Base-by-base conservation (phyloP, 2,797 vertebrate species). In the Salmo trutta region DNA sequence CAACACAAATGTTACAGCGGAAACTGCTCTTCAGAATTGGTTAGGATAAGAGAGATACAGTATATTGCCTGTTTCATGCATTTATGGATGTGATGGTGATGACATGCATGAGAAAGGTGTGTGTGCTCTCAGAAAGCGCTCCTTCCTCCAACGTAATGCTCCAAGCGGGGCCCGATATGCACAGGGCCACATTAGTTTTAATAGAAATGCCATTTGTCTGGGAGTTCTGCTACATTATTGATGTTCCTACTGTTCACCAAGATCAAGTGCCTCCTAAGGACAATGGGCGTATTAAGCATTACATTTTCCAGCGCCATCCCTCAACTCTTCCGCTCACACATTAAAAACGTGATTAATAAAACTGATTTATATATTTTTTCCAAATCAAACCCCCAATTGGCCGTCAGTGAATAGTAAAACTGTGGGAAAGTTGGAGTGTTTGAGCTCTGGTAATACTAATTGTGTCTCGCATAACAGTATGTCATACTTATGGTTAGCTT, bases 311-410 rank as follows among this genome's bases (percentile, higher is more conserved):
- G 59, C 73, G 75, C 62, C 31, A 29, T 80, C 83, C 76, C 77
- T 56, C 75, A 81, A 56, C 52, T 73, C 69, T 0, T 16, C 80
- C 21, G 72, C 59, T 83, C 53, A n/a, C 17, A 36, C 82, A 86
- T 88, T 90, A 83, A 84, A 86, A 88, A 69, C 5, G 67, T 82
- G 82, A 88, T 86, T 84, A 87, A 85, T 85, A 85, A 87, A 84
- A 72, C 74, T 68, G 51, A 80, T 85, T 79, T 74, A 69, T 77
- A 66, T 77, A 56, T 73, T 80, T 53, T 52, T 24, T 83, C 74
- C 51, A 36, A 75, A 51, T 52, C 24, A n/a, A 47, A 12, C 21
- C 59, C n/a, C 27, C 67, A 10, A 12, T 77, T 78, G 51, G 10
- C 71, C 66, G 17, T 71, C 17, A 7, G 52, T 31, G 52, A 73